Conservation (phyloP, 2,113 vertebrate species). For the Gobio gobio region DNA sequence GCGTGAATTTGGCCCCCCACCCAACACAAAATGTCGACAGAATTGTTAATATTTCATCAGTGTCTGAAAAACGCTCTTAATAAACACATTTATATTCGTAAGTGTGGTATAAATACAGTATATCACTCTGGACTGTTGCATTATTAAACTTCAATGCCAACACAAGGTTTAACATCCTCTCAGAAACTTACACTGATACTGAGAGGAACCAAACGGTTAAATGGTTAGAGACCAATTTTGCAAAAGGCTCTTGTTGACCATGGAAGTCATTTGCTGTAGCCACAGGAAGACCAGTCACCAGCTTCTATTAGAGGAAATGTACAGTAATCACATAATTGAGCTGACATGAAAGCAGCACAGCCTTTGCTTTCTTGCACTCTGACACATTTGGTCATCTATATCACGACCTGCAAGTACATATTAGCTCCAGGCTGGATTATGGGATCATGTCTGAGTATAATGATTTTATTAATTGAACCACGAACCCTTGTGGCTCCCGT, state of each 20-base stretch:
- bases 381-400: background rate
- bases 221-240: background rate
- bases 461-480: constrained; percentile 36
- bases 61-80: background rate
- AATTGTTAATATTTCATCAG: background rate
- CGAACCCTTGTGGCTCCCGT: constrained; percentile 14
- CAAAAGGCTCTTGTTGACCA: background rate
- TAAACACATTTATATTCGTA: background rate
- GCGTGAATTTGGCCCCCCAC: too few species aligned
- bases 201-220: background rate
- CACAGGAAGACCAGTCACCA: background rate
- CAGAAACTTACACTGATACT: background rate
- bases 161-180: background rate
- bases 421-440: constrained; percentile 13
- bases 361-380: constrained; percentile 5
- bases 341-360: constrained; percentile 1
- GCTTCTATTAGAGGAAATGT: background rate
- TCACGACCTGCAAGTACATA: background rate
- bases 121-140: background rate
- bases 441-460: background rate
- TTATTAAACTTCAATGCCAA: background rate
- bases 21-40: too few species aligned
- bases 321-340: constrained; percentile 30
- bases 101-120: background rate
- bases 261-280: constrained; percentile 3